Evolutionary conservation across 1,140 invertebrate genomes (phyloP).

Genomic region (Eumaeus atala): DNA sequence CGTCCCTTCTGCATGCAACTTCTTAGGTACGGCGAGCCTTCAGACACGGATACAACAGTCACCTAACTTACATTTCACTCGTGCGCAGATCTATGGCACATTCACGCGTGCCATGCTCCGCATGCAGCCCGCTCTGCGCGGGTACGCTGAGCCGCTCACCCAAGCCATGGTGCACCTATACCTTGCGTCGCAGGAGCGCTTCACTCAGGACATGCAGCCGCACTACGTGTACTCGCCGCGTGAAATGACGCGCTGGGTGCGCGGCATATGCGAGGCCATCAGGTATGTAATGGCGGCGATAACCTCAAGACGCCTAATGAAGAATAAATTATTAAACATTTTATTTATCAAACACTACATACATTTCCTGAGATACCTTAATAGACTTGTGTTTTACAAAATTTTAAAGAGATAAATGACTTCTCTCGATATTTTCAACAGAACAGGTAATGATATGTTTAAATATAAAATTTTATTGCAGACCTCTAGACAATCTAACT

Average conservation of each 20-base stretch:
- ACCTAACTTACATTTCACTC: too few relatives aligned
- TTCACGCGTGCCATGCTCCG: constrained; percentile 98
- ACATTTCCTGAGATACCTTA: too few relatives aligned
- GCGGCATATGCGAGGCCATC: constrained; percentile 99
- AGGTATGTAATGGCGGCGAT: constrained; percentile 58
- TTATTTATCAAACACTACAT: too few relatives aligned
- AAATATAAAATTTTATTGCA: constrained; percentile 33
- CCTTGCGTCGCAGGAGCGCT: constrained; percentile 95
- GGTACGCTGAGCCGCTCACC: constrained; percentile 96
- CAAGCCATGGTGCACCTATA: constrained; percentile 99
- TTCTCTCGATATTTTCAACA: too few relatives aligned
- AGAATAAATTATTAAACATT: too few relatives aligned
- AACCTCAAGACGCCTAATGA: neutral
- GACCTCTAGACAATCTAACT: constrained; percentile 91
- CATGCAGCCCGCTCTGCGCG: constrained; percentile 89
- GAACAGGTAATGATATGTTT: too few relatives aligned
- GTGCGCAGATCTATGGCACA: constrained; percentile 93
- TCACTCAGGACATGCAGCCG: constrained; percentile 99
- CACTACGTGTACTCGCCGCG: constrained; percentile 99
- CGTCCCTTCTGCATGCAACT: too few relatives aligned
- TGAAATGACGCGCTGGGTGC: constrained; percentile 99
- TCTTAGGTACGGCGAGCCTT: too few relatives aligned
- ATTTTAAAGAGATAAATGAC: too few relatives aligned
- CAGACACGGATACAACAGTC: too few relatives aligned
- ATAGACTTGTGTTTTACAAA: neutral